Evolutionary conservation across 2,888 invertebrate genomes (phyloP), one percentile per base, ranked within the genome.

Genomic region (Gymnosoma rotundatum): DNA sequence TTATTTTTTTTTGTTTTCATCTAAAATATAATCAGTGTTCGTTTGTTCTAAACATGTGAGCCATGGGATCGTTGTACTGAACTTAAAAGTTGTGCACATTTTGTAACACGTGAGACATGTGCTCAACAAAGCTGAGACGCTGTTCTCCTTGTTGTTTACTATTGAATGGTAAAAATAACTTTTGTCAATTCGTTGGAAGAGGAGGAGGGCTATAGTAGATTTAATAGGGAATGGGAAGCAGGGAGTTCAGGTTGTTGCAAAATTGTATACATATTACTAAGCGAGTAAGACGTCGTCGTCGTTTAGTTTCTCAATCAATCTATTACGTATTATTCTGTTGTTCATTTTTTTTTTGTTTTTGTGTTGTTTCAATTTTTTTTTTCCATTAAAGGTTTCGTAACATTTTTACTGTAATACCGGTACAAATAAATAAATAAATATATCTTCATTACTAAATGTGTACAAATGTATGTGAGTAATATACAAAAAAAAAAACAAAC

Each of bases 41-140:
- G 81, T 78, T 73, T 74, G 81, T 84, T 81, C 70, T 81, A 87
- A 90, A 90, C 90, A 90, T 90, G 90, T 90, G 90, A 90, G 90
- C 83, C 42, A 79, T 87, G 90, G 88, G 90, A 90, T 89, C 90
- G 90, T 89, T 90, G 90, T 88, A 90, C 90, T 89, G 89, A 87
- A 81, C 78, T 83, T 78, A 50, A 52, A 78, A 78, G 20, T 64
- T 76, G 56, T 86, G 66, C 88, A 89, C 89, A 89, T 89, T 88
- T 70, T 52, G 56, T 69, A 69, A 89, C 88, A 89, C 89, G 89
- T 89, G 89, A 89, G 86, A 83, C 80, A 80, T 79, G 81, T 84
- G 74, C 70, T 54, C 18, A 79, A 52, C 58, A 73, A 25, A 66
- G 42, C 50, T 81, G 74, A 80, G 75, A 60, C 63, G 69, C 66